Evolutionary conservation across 37 sponge, comb jelly and placozoan genomes (phyloP).

Genomic region (Eunapius fragilis): DNA sequence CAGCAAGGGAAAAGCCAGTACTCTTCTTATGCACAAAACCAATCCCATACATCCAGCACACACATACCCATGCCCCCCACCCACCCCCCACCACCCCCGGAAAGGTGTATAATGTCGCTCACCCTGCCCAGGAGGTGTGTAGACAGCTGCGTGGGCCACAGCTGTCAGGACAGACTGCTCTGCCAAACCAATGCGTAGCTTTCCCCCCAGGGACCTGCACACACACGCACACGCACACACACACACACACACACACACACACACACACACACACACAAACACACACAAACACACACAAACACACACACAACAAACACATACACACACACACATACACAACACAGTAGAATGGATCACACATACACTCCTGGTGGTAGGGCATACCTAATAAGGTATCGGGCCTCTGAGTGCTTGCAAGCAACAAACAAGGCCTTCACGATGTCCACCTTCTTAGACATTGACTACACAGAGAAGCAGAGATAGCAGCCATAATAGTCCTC

Average conservation of each 20-base stretch:
- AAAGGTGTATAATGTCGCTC: too few relatives aligned
- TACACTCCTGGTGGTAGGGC: neutral
- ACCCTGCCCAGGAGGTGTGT: conserved; percentile 91
- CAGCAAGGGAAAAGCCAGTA: neutral
- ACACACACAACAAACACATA: neutral
- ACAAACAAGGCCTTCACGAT: conserved; percentile 91
- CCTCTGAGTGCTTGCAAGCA: conserved; percentile 84
- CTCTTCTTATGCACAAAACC: neutral
- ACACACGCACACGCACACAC: neutral
- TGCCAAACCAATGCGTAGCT: conserved; percentile 94
- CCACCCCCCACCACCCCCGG: too few relatives aligned
- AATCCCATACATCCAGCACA: neutral
- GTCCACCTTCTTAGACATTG: conserved; percentile 82
- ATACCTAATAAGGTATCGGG: conserved; percentile 87
- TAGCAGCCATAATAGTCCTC: too few relatives aligned
- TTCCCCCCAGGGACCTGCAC: conserved; percentile 87
- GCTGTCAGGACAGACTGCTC: conserved; percentile 97
- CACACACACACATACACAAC: conserved; percentile 9
- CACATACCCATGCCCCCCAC: too few relatives aligned
- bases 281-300: neutral
- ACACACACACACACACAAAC: conserved; percentile 1
- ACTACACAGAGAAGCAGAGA: conserved; percentile 34
- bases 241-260: conserved; percentile 22
- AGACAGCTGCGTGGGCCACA: conserved; percentile 87
- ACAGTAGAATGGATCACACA: neutral